phyloP scores from a whole-genome alignment of 2,888 invertebrate genomes.

The Polylopha cassiicola region DNA sequence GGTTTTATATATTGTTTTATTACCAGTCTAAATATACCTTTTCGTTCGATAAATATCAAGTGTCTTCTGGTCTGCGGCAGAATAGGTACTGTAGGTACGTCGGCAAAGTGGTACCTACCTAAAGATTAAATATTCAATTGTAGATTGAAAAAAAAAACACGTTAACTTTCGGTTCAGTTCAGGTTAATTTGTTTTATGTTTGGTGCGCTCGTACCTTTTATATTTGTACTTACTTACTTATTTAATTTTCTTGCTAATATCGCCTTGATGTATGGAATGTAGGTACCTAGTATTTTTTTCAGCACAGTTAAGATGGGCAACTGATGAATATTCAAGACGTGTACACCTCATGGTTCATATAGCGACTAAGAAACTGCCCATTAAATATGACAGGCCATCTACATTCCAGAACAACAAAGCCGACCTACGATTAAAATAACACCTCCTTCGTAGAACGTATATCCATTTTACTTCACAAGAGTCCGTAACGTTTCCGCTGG shows the following conservation, averaged over 20 bases:
- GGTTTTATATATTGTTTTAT: constrained; percentile 23
- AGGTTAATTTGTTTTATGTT: too few species aligned
- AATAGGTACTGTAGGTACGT: constrained; percentile 4
- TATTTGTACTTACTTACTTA: too few species aligned
- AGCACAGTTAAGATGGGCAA: constrained; percentile 30
- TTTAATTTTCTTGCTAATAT: too few species aligned
- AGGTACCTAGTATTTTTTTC: too few species aligned
- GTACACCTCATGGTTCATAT: constrained; percentile 52
- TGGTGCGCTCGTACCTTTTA: too few species aligned
- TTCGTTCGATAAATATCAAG: constrained; percentile 6
- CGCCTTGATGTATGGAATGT: too few species aligned
- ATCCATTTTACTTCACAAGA: constrained; percentile 73
- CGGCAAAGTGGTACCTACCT: neutral
- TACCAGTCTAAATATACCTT: constrained; percentile 4
- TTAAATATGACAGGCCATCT: constrained; percentile 76
- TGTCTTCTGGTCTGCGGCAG: too few species aligned
- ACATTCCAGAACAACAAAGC: constrained; percentile 75
- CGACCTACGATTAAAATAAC: constrained; percentile 75
- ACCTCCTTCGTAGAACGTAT: constrained; percentile 74
- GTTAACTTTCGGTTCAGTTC: too few species aligned
- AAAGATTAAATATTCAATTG: neutral
- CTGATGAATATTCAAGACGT: constrained; percentile 61
- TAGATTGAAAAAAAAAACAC: too few species aligned
- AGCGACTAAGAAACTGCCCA: constrained; percentile 66
- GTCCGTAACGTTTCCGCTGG: constrained; percentile 75